These are phyloP conservation scores for Enteromius afrohamiltoni DNA, from an alignment of 2,797 vertebrate genomes.

Conservation along the genomic window DNA sequence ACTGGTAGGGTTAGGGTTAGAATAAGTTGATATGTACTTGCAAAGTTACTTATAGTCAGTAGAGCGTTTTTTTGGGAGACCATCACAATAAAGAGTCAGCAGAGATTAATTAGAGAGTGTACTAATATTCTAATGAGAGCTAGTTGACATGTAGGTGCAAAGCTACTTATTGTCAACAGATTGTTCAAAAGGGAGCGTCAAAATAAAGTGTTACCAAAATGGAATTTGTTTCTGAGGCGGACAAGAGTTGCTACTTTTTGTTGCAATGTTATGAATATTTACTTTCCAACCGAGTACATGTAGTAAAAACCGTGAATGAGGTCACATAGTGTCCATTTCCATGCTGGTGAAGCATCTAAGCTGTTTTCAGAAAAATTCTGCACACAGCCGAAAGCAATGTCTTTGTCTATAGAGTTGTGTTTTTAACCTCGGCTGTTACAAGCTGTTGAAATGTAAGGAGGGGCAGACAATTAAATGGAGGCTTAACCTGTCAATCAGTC, in stretches of 20 bases:
- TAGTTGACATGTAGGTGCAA: too few relatives aligned
- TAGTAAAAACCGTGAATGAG: conserved; percentile 4
- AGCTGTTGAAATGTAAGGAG: conserved; percentile 70
- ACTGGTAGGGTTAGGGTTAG: too few relatives aligned
- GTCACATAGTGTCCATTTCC: background rate
- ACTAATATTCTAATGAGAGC: too few relatives aligned
- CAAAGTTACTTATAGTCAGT: too few relatives aligned
- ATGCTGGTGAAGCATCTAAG: background rate
- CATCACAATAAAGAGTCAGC: too few relatives aligned
- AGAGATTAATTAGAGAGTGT: too few relatives aligned
- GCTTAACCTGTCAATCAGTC: conserved; percentile 80
- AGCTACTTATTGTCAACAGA: too few relatives aligned
- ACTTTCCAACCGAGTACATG: background rate
- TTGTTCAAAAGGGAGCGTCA: too few relatives aligned
- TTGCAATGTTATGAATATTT: background rate
- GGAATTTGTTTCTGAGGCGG: background rate
- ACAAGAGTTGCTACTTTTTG: background rate
- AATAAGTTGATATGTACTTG: too few relatives aligned
- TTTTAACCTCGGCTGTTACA: conserved; percentile 69
- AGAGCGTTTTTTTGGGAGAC: too few relatives aligned
- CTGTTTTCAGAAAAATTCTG: conserved; percentile 18
- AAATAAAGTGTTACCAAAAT: too few relatives aligned
- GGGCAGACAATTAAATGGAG: conserved; percentile 80
- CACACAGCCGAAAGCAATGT: conserved; percentile 61
- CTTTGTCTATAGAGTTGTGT: conserved; percentile 56